Base-by-base conservation (phyloP, 2,888 invertebrate genomes). In the Erebia ligea region DNA sequence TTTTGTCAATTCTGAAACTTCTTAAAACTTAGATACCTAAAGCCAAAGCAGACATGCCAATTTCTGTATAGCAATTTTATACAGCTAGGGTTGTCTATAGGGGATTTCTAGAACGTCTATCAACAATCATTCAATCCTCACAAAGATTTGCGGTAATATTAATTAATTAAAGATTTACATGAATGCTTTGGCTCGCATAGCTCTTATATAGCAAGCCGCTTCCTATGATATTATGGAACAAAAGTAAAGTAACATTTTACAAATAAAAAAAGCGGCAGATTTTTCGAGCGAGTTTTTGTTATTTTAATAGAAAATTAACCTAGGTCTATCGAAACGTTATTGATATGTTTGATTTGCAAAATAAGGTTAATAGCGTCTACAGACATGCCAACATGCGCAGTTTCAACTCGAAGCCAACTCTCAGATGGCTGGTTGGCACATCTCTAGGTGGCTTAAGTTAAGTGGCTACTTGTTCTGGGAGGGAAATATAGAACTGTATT, bases 231-330 rank as follows among this genome's bases (percentile, higher is more conserved):
- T 89, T 76, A 84, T 89, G 91, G 92, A 92, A 90, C 92, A 87
- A 91, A 91, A 91, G 90, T 86, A 83, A 90, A 89, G 86, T 76
- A 84, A 88, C 85, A 86, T 80, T 19, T 72, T 65, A 48, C 72
- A 68, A 76, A 45, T 6, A 57, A 57, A 57, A 69, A 74, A 78
- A 81, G 82, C 84, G 83, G 85, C 79, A 82, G 78, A 61, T 58
- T 70, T 54, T 67, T 70, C 67, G 57, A 72, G 79, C 72, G 75
- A 75, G 45, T 62, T 78, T 52, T 77, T 77, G 72, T 74, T 73
- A 68, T 73, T 69, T 57, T 57, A 59, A 59, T 68, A 75, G 66
- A 71, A 75, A 75, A 73, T 73, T 70, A 77, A 74, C 67, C 77
- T 76, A 78, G 67, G 34, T 75, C 77, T 83, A 80, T 79, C 82